Evolutionary conservation across 1,140 invertebrate genomes (phyloP).

Genomic region (Drosophila asahinai): DNA sequence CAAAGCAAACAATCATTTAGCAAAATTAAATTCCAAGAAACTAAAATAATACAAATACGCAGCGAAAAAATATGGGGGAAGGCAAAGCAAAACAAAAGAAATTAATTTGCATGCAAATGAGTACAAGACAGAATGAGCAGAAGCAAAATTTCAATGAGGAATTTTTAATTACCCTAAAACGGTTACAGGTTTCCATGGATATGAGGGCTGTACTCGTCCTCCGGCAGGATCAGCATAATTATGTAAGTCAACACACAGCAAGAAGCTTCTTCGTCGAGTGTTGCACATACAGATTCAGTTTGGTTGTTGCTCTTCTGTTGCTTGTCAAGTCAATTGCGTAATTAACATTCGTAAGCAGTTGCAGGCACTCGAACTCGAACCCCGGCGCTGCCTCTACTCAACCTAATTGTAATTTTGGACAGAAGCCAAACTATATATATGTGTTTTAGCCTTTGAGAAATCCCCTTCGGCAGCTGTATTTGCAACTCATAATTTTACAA

Average conservation of each 20-base stretch:
- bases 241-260: conserved; percentile 29
- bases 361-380: conserved; percentile 11
- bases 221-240: conserved; percentile 37
- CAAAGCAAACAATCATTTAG: conserved; percentile 36
- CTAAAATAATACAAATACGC: conserved; percentile 59
- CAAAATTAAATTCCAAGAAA: conserved; percentile 57
- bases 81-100: conserved; percentile 52
- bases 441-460: conserved; percentile 28
- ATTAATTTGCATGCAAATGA: conserved; percentile 71
- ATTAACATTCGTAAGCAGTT: conserved; percentile 66
- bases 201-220: neutral
- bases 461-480: conserved; percentile 2
- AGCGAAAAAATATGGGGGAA: neutral
- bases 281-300: conserved; percentile 29
- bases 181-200: conserved; percentile 8
- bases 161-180: conserved; percentile 31
- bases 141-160: conserved; percentile 22
- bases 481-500: conserved; percentile 53
- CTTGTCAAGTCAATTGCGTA: conserved; percentile 78
- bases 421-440: conserved; percentile 37
- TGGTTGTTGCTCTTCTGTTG: conserved; percentile 38
- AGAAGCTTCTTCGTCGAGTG: conserved; percentile 1
- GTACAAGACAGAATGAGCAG: conserved; percentile 29
- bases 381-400: conserved; percentile 15
- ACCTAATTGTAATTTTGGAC: conserved; percentile 54